These are phyloP conservation scores for Plagodis pulveraria DNA, from an alignment of 2,888 invertebrate genomes.

Conservation along the genomic window DNA sequence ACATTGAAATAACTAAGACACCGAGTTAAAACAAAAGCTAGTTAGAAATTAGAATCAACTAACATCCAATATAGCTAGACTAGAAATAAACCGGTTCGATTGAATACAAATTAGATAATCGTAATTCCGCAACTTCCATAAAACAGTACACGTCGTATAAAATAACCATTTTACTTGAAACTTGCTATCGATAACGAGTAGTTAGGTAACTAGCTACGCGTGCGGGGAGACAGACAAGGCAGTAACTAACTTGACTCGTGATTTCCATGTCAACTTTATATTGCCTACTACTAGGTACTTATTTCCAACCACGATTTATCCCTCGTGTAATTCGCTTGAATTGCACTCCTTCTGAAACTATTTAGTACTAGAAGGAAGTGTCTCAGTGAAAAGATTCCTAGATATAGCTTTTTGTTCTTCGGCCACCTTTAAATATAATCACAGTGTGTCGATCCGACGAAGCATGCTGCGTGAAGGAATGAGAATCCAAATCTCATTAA, in stretches of 20 bases:
- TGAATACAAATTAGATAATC: slow-evolving; percentile 31
- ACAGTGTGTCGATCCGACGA: too few species aligned
- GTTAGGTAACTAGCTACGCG: slow-evolving; percentile 37
- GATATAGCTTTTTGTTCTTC: too few species aligned
- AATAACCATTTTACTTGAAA: slow-evolving; percentile 41
- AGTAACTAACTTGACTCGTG: slow-evolving; percentile 7
- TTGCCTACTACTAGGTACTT: too few species aligned
- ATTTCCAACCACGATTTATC: too few species aligned
- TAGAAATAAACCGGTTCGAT: slow-evolving; percentile 31
- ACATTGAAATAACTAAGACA: too few species aligned
- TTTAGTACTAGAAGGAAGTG: too few species aligned
- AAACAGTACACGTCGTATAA: slow-evolving; percentile 28
- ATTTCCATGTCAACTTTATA: slow-evolving; percentile 14
- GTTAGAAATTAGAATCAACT: slow-evolving; percentile 1
- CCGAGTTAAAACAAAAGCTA: background rate
- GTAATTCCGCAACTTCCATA: slow-evolving; percentile 25
- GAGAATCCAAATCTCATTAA: too few species aligned
- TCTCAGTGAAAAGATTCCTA: too few species aligned
- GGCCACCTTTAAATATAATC: too few species aligned
- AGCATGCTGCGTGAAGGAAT: too few species aligned
- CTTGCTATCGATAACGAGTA: slow-evolving; percentile 35
- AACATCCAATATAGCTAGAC: slow-evolving; percentile 18
- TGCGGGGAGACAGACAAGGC: slow-evolving; percentile 2
- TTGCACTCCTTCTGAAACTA: too few species aligned
- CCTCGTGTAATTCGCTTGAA: too few species aligned